Base-by-base conservation (phyloP, 2,888 invertebrate species). In the Octodonta nipae region DNA sequence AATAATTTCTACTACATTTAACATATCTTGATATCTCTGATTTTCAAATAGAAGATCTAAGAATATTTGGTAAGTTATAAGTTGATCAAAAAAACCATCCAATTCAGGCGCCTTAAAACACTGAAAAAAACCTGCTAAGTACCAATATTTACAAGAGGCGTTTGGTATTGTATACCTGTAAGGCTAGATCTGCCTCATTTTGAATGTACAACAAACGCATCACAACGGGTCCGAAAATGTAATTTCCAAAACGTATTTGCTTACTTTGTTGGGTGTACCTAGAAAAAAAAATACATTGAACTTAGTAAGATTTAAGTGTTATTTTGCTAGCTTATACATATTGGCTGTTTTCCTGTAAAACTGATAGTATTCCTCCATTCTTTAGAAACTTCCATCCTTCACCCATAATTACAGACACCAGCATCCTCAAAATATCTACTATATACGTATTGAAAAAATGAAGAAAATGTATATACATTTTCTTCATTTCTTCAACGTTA, bases 171-270 rank as follows among this genome's bases (percentile, higher is more conserved):
- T 45, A 34, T 50, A 47, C 49, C 36, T 50, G 45, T n/a, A 77
- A 51, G 7, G 85, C 85, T 39, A 72, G 59, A 25, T 74, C 67
- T 2, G 78, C 74, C 48, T 78, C 71, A 54, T 82, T 74, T 20
- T 82, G 58, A 46, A 70, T 64, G 55, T 85, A 66, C 36, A 78
- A 77, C 67, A 82, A 70, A 47, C 87, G 67, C 83, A 87, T 84
- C 0, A 80, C 69, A 8, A 86, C 77, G 3, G 87, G 83, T 0
- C 87, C 87, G 69, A 87, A 86, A 4, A 76, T 55, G 58, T 75
- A 87, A 43, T 69, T 77, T n/a, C 83, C 80, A 68, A 86, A 85
- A 37, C 83, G 63, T 34, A 78, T 56, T 42, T 79, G 74, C 40
- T 71, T 68, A 39, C 74, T 78, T 54, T 84, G 82, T 11, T 64